Conservation (phyloP, 2,797 vertebrate genomes). For the Chromobotia macracanthus region DNA sequence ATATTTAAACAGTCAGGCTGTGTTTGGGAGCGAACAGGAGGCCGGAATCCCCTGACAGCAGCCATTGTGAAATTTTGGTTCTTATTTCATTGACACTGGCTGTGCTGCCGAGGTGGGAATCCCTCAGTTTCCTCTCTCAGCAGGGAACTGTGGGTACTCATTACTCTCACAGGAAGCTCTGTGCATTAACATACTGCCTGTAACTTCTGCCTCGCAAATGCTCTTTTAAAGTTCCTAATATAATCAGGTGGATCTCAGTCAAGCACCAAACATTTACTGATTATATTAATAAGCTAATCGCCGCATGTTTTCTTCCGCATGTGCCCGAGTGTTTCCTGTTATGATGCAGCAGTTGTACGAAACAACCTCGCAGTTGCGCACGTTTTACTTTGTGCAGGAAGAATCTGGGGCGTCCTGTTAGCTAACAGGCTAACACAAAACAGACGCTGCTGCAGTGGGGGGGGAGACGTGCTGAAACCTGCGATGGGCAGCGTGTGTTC, state of each 20-base stretch:
- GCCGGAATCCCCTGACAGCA: constrained; percentile 55
- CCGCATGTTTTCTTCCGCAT: not conserved
- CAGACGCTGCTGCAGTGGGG: constrained; percentile 69
- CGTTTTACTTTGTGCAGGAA: constrained; percentile 33
- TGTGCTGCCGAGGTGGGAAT: constrained; percentile 68
- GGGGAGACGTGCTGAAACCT: constrained; percentile 69
- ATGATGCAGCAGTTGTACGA: not conserved
- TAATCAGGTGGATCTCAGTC: too few relatives aligned
- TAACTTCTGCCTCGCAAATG: constrained; percentile 23
- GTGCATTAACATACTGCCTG: constrained; percentile 33
- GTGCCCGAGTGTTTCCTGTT: not conserved
- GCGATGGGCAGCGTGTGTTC: constrained; percentile 61
- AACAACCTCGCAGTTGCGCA: not conserved
- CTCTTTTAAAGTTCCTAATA: too few relatives aligned
- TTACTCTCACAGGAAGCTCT: constrained; percentile 54
- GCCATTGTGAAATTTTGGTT: constrained; percentile 66
- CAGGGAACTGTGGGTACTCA: constrained; percentile 64
- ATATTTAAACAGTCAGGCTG: constrained; percentile 20
- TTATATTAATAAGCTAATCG: not conserved
- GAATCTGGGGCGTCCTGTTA: too few relatives aligned
- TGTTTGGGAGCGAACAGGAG: constrained; percentile 20
- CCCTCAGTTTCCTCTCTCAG: constrained; percentile 75
- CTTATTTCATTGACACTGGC: constrained; percentile 56
- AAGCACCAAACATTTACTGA: not conserved
- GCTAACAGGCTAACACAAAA: constrained; percentile 66